Base-by-base conservation (phyloP, 2,113 vertebrate species). In the Pituophis catenifer region DNA sequence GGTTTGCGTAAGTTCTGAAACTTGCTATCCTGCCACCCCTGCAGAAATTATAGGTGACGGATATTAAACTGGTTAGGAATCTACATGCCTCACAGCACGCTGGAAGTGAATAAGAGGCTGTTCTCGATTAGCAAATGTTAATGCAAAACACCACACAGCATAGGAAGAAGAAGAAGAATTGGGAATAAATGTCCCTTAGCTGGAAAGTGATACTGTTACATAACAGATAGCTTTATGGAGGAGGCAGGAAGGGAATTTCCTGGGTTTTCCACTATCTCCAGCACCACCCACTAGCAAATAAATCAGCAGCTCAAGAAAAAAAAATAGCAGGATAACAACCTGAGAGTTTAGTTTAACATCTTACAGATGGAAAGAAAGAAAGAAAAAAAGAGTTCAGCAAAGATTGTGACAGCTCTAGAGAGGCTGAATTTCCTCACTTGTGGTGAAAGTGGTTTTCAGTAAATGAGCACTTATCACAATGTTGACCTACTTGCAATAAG, bases 381-480 rank as follows among this genome's bases (percentile, higher is more conserved):
- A 9, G 13, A 6, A 5, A 55, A 33, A 88, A 33, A 58, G 44
- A 93, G 88, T 86, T 44, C 89, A 54, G 92, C 50, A 90, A 48
- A 93, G 89, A 90, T 93, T 93, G 55, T 93, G 92, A 87, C 92
- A 93, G 92, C 92, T 62, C 89, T 86, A 87, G 92, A 93, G 75
- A 86, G 92, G n/a, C 89, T 86, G 89, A 93, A 90, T 93, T 93
- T 93, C 89, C 89, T 90, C 89, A 87, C 92, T 93, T 93, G 92
- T 93, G 92, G 92, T 93, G 92, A 93, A 87, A 93, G 92, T 93
- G 92, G 92, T 90, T 93, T 93, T 90, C 81, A 87, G 92, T 87
- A 93, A 93, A 93, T 93, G 92, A 93, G 92, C 89, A 90, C 89
- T 93, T 93, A 93, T 93, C 92, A 93, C 92, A 93, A 93, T 90